phyloP scores from a whole-genome alignment of 2,888 invertebrate genomes.

The Agelastica alni region DNA sequence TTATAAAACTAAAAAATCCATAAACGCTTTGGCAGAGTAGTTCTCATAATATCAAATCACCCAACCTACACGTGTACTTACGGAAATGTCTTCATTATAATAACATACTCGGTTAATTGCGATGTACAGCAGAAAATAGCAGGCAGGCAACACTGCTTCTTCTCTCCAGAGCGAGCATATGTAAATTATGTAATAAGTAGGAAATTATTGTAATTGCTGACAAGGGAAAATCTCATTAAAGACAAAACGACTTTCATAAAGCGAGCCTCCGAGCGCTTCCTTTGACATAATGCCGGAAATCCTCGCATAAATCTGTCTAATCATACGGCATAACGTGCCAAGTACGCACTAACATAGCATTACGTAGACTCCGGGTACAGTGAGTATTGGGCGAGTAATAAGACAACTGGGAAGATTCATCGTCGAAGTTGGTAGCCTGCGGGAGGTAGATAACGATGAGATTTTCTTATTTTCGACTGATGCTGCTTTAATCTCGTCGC shows the following conservation, averaged over 20 bases:
- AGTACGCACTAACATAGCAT: conserved; percentile 55
- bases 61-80: no score
- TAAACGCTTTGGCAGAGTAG: no score
- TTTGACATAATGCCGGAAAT: conserved; percentile 54
- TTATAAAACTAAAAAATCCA: no score
- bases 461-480: conserved; percentile 42
- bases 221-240: conserved; percentile 52
- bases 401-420: conserved; percentile 49
- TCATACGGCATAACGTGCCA: conserved; percentile 56
- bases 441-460: conserved; percentile 44
- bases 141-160: conserved; percentile 15
- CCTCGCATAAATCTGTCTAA: conserved; percentile 56
- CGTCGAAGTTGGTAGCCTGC: conserved; percentile 47
- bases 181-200: conserved; percentile 49
- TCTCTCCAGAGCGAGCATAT: conserved; percentile 43
- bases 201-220: conserved; percentile 50
- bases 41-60: no score
- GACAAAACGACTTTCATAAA: conserved; percentile 45
- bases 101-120: conserved; percentile 12
- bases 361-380: conserved; percentile 41
- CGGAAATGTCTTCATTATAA: conserved; percentile 2
- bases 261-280: conserved; percentile 45
- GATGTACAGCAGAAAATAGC: conserved; percentile 14
- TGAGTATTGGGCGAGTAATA: conserved; percentile 39
- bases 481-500: conserved; percentile 27